phyloP scores from a whole-genome alignment of 2,888 invertebrate genomes.

The Ectemnius continuus region DNA sequence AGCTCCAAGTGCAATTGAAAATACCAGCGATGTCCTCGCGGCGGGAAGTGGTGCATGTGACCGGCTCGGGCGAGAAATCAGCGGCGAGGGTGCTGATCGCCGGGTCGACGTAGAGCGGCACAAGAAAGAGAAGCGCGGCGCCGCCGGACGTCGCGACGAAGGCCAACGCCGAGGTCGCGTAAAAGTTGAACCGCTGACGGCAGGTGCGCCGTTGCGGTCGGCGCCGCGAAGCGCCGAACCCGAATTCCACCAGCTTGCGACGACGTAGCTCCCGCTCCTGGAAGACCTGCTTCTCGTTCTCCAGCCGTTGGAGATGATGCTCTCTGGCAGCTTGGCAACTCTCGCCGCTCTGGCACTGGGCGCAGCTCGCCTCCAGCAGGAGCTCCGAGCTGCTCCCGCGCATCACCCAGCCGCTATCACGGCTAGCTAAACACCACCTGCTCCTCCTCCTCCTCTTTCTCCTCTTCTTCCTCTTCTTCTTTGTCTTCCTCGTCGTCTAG shows the following conservation, averaged over 20 bases:
- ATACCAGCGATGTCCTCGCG: constrained; percentile 86
- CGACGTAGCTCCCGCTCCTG: constrained; percentile 74
- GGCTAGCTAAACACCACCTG: constrained; percentile 39
- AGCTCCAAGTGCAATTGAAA: constrained; percentile 89
- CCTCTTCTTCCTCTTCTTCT: not conserved
- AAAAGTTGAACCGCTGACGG: constrained; percentile 85
- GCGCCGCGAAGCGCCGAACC: constrained; percentile 76
- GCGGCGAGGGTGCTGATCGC: constrained; percentile 85
- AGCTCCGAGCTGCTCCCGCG: constrained; percentile 88
- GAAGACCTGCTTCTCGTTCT: constrained; percentile 73
- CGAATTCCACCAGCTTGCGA: constrained; percentile 76
- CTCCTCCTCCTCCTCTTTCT: not conserved
- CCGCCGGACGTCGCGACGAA: constrained; percentile 86
- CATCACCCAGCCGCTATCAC: constrained; percentile 77
- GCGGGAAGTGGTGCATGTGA: constrained; percentile 85
- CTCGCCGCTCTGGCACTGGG: constrained; percentile 80
- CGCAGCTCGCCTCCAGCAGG: constrained; percentile 87
- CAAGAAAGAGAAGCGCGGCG: constrained; percentile 85
- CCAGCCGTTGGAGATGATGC: constrained; percentile 55
- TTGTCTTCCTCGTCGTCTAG: constrained; percentile 33
- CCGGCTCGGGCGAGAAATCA: constrained; percentile 87
- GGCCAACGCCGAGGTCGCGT: constrained; percentile 85
- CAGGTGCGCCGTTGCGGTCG: constrained; percentile 80
- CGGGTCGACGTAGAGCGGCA: constrained; percentile 86
- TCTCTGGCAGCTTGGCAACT: constrained; percentile 15